phyloP scores from a whole-genome alignment of 2,113 vertebrate genomes.

The Carlito syrichta region DNA sequence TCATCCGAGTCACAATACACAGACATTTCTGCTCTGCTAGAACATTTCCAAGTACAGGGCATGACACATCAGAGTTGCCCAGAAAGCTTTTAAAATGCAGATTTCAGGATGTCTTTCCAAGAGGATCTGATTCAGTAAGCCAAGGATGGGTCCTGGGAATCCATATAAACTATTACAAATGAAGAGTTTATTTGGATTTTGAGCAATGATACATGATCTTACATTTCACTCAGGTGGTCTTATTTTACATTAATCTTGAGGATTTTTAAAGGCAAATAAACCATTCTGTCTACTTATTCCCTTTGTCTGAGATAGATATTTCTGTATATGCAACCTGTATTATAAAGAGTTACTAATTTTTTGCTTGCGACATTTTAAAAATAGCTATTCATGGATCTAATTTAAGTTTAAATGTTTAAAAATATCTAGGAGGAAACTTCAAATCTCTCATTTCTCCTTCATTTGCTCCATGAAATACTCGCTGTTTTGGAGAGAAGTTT shows the following conservation, averaged over 20 bases:
- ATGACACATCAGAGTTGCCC: background rate
- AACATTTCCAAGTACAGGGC: background rate
- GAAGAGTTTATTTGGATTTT: background rate
- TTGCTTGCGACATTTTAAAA: background rate
- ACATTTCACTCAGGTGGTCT: background rate
- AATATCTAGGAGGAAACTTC: background rate
- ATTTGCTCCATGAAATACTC: background rate
- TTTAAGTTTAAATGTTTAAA: background rate
- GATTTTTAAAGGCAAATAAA: background rate
- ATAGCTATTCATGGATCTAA: background rate
- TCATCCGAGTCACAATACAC: background rate
- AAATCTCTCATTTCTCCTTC: background rate
- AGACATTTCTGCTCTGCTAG: background rate
- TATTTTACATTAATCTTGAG: background rate
- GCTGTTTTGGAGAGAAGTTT: background rate
- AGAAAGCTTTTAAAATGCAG: background rate
- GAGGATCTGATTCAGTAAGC: background rate
- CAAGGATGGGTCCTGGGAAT: background rate
- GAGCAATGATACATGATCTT: background rate
- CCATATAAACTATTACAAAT: background rate
- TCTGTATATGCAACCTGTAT: background rate
- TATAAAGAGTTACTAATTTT: background rate
- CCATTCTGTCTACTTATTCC: background rate
- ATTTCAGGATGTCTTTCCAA: background rate
- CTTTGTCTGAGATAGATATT: background rate